phyloP scores from a whole-genome alignment of 1,140 invertebrate genomes.

The Diorhabda carinulata region DNA sequence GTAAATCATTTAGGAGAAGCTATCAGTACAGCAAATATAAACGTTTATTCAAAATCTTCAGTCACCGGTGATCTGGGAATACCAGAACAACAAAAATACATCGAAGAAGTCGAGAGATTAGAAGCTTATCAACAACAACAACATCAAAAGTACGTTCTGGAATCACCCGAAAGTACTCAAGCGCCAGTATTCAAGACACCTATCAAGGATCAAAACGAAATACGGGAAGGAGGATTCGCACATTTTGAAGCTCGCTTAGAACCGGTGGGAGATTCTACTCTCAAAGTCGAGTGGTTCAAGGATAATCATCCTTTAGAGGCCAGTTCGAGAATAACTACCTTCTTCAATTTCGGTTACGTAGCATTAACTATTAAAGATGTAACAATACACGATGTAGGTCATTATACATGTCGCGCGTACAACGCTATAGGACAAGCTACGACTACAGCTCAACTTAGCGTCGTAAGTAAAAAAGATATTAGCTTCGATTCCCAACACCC shows the following conservation, averaged over 20 bases:
- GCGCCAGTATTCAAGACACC: slow-evolving; percentile 90
- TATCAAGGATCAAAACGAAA: slow-evolving; percentile 82
- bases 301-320: slow-evolving; percentile 87
- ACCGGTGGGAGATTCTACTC: slow-evolving; percentile 85
- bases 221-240: slow-evolving; percentile 89
- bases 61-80: slow-evolving; percentile 84
- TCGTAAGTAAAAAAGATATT: slow-evolving; percentile 80
- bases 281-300: slow-evolving; percentile 94
- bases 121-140: slow-evolving; percentile 82
- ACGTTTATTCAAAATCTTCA: slow-evolving; percentile 69
- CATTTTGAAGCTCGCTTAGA: slow-evolving; percentile 95
- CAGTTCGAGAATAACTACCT: slow-evolving; percentile 88
- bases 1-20: slow-evolving; percentile 84
- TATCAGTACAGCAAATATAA: slow-evolving; percentile 72
- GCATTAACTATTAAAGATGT: slow-evolving; percentile 94
- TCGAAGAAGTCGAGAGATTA: slow-evolving; percentile 87
- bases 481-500: slow-evolving; percentile 83
- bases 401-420: slow-evolving; percentile 84
- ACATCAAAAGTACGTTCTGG: slow-evolving; percentile 70
- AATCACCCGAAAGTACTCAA: slow-evolving; percentile 70
- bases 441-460: slow-evolving; percentile 83
- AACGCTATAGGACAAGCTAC: slow-evolving; percentile 84
- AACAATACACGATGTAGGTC: slow-evolving; percentile 84
- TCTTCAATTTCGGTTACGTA: slow-evolving; percentile 96
- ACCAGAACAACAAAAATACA: slow-evolving; percentile 88